Conservation (phyloP, 1,140 invertebrate genomes). For the Bombus vancouverensis region DNA sequence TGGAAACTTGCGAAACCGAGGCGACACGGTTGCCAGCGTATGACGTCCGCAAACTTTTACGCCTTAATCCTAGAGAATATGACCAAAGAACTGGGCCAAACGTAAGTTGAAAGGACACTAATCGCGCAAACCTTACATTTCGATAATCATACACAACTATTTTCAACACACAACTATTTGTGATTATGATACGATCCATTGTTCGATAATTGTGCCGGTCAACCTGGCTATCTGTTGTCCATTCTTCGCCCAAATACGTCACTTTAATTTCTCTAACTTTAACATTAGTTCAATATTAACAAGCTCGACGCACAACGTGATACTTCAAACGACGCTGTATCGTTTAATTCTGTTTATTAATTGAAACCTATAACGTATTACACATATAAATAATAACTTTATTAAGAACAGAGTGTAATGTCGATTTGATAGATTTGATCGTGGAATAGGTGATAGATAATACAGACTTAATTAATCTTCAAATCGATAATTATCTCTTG, state of each 20-base stretch:
- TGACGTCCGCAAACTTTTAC: background rate
- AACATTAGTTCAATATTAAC: too few relatives aligned
- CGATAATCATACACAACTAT: background rate
- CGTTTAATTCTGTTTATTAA: background rate
- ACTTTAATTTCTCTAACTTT: too few relatives aligned
- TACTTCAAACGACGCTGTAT: background rate
- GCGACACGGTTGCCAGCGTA: background rate
- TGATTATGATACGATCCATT: too few relatives aligned
- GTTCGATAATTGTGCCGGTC: background rate
- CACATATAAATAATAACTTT: background rate
- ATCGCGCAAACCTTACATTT: background rate
- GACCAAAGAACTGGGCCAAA: background rate
- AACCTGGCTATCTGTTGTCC: background rate
- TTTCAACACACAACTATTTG: too few relatives aligned
- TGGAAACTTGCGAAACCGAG: slow-evolving; percentile 37
- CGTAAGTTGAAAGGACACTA: background rate
- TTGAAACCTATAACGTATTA: background rate
- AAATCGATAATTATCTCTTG: too few relatives aligned
- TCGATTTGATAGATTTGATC: too few relatives aligned
- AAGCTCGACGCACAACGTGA: too few relatives aligned
- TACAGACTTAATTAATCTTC: too few relatives aligned
- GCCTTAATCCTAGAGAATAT: background rate
- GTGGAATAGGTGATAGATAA: too few relatives aligned
- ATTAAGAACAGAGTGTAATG: background rate
- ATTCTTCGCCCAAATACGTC: background rate